Percentiles rank a stretch among this genome's conserved stretches.
Evolutionary conservation across 2,113 vertebrate genomes (phyloP).

Genomic region (Talpa occidentalis): DNA sequence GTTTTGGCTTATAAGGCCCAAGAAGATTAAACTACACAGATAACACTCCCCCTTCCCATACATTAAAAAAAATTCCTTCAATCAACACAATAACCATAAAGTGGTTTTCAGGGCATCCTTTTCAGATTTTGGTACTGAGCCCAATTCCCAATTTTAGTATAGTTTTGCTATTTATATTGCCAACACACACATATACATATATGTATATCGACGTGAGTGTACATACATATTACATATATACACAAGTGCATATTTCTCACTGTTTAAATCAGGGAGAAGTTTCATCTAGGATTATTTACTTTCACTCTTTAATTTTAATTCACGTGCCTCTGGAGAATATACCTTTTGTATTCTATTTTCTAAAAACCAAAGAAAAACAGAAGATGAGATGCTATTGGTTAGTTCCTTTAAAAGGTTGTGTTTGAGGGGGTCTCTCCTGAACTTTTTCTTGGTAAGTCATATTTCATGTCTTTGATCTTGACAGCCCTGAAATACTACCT

Average conservation of each 20-base stretch:
- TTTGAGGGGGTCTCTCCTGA: conserved; percentile 49
- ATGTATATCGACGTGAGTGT: not conserved
- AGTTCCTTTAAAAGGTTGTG: conserved; percentile 45
- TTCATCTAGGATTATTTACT: conserved; percentile 74
- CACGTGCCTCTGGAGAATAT: conserved; percentile 69
- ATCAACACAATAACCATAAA: not conserved
- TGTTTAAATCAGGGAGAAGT: conserved; percentile 69
- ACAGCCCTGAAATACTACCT: conserved; percentile 78
- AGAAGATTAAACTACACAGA: conserved; percentile 32
- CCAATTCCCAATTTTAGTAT: conserved; percentile 18
- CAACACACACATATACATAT: not conserved
- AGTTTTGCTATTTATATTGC: conserved; percentile 51
- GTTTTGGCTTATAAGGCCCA: not conserved
- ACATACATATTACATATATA: no score
- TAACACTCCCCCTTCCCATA: not conserved
- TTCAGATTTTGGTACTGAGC: conserved; percentile 42
- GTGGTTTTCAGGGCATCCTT: conserved; percentile 19
- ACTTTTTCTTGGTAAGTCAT: conserved; percentile 62
- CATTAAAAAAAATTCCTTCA: conserved; percentile 25
- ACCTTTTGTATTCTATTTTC: conserved; percentile 68
- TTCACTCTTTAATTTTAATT: conserved; percentile 69
- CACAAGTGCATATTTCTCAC: conserved; percentile 13
- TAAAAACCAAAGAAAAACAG: conserved; percentile 70
- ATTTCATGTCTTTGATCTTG: conserved; percentile 82
- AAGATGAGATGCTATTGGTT: conserved; percentile 64